phyloP scores from a whole-genome alignment of 1,140 invertebrate species.

The Hestina assimilis region DNA sequence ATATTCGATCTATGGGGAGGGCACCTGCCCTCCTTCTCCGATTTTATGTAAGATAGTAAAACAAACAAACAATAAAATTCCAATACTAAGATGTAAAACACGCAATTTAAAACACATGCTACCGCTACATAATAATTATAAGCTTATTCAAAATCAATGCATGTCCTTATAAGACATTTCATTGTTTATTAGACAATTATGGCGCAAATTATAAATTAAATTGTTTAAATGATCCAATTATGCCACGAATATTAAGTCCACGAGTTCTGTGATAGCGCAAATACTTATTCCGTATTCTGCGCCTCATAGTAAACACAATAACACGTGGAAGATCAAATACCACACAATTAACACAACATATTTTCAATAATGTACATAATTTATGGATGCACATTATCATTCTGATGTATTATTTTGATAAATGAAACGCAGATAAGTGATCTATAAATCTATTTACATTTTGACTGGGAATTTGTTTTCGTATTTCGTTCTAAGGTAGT shows the following conservation, averaged over 20 bases:
- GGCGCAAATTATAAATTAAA: slow-evolving; percentile 16
- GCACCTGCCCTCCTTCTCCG: too few species aligned
- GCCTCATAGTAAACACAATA: slow-evolving; percentile 2
- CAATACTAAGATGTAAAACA: too few species aligned
- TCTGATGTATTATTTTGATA: slow-evolving; percentile 17
- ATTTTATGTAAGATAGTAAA: too few species aligned
- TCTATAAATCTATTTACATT: not conserved
- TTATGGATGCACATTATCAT: slow-evolving; percentile 11
- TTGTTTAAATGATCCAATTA: slow-evolving; percentile 31
- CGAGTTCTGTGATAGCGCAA: slow-evolving; percentile 27
- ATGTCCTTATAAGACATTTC: not conserved
- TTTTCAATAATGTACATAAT: slow-evolving; percentile 23
- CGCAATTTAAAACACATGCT: too few species aligned
- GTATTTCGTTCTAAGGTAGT: too few species aligned
- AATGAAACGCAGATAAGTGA: slow-evolving; percentile 2
- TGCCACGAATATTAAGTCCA: slow-evolving; percentile 32
- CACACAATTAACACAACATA: slow-evolving; percentile 19
- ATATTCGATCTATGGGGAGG: too few species aligned
- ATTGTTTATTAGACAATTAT: slow-evolving; percentile 24
- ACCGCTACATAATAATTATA: not conserved
- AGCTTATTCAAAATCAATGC: not conserved
- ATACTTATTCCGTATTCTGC: slow-evolving; percentile 18
- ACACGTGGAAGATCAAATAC: slow-evolving; percentile 14
- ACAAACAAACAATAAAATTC: too few species aligned
- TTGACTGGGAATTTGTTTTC: not conserved